phyloP scores from a whole-genome alignment of 2,113 vertebrate genomes.

The Rhinopomastus cyanomelas region DNA sequence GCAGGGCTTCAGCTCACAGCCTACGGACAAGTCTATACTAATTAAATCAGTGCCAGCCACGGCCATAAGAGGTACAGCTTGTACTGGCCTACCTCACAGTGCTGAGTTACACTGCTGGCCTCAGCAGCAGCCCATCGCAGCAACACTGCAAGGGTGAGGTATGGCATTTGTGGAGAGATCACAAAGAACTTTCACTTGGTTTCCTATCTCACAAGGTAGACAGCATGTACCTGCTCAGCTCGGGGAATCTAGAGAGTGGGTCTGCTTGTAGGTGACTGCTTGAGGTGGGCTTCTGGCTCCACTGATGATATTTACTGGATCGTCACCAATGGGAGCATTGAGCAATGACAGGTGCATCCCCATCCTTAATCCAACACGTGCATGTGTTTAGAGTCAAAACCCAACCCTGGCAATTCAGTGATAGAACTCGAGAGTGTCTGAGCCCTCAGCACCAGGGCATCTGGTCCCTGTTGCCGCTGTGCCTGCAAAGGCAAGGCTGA shows the following conservation, averaged over 20 bases:
- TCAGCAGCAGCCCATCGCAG: background rate
- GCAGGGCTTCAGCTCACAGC: background rate
- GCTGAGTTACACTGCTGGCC: background rate
- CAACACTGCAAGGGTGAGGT: background rate
- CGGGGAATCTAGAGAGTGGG: rapidly evolving
- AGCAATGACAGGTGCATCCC: background rate
- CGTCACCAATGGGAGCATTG: background rate
- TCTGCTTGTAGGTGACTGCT: background rate
- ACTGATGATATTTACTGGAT: background rate
- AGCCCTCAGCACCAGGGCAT: background rate
- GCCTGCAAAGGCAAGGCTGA: background rate
- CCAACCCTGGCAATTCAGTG: background rate
- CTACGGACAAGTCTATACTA: background rate
- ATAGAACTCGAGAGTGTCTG: background rate
- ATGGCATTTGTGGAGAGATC: background rate
- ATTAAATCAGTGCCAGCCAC: slow-evolving; percentile 12
- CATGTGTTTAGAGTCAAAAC: background rate
- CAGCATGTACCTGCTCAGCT: background rate
- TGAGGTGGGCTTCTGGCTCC: background rate
- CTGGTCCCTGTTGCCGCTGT: background rate
- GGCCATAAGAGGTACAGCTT: background rate
- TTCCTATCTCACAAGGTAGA: background rate
- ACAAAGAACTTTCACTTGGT: background rate
- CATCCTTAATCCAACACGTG: background rate
- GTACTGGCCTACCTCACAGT: background rate